Evolutionary conservation across 2,888 invertebrate genomes (phyloP).

Genomic region (Apamea anceps): DNA sequence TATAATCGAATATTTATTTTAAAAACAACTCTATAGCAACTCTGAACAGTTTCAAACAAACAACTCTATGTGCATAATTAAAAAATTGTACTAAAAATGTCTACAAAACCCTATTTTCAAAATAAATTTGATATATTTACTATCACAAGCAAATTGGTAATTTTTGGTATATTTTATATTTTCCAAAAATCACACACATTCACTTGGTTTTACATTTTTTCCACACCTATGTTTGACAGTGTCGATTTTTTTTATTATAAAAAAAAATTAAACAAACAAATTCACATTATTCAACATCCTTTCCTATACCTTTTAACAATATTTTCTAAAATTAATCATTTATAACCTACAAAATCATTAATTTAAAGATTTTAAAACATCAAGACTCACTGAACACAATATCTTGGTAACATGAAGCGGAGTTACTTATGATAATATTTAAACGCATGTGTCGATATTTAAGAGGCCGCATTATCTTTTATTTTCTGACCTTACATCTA

Average conservation of each 20-base stretch:
- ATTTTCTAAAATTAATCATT: background rate
- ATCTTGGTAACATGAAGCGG: conserved; percentile 16
- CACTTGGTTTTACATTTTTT: conserved; percentile 45
- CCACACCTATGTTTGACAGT: conserved; percentile 42
- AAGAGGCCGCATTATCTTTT: conserved; percentile 52
- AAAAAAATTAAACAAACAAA: conserved; percentile 7
- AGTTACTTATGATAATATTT: conserved; percentile 41
- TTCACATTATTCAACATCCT: background rate
- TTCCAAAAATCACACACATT: conserved; percentile 52
- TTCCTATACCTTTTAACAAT: background rate
- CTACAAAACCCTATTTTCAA: background rate
- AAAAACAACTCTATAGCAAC: background rate
- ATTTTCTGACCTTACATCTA: conserved; percentile 58
- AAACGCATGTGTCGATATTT: conserved; percentile 60
- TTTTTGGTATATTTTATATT: conserved; percentile 39
- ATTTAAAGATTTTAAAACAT: conserved; percentile 12
- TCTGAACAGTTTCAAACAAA: conserved; percentile 38
- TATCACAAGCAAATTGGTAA: conserved; percentile 4
- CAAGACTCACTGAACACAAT: conserved; percentile 47
- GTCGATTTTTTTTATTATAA: background rate
- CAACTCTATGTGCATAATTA: conserved; percentile 35
- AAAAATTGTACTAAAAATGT: conserved; percentile 36
- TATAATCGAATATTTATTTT: too few species aligned
- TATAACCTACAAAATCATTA: background rate
- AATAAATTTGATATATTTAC: background rate